A percentile compares a stretch with the other conserved stretches of the same genome.
These are phyloP conservation scores for Spea bombifrons DNA, from an alignment of 2,113 vertebrate species.

Conservation along the genomic window DNA sequence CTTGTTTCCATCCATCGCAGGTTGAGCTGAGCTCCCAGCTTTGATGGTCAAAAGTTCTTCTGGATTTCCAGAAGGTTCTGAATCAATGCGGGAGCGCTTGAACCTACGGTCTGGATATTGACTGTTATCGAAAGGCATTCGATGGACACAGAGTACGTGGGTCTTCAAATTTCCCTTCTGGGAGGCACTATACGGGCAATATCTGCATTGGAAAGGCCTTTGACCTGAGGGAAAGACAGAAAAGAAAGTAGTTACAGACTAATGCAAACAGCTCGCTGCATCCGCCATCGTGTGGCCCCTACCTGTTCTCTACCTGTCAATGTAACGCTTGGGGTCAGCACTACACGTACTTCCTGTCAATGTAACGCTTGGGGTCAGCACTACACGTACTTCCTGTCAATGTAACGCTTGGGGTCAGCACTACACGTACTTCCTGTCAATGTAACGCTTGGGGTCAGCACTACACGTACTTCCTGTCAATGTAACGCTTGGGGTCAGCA, in stretches of 20 bases:
- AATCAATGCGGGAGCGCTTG: constrained; percentile 82
- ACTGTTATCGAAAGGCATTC: constrained; percentile 96
- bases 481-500: too few relatives aligned
- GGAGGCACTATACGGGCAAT: constrained; percentile 90
- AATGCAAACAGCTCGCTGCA: too few relatives aligned
- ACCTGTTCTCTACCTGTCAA: too few relatives aligned
- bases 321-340: too few relatives aligned
- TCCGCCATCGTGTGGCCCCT: too few relatives aligned
- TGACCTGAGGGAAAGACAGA: constrained; percentile 70
- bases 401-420: too few relatives aligned
- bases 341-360: too few relatives aligned
- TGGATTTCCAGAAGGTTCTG: constrained; percentile 63
- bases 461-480: too few relatives aligned
- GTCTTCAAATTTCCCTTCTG: constrained; percentile 98
- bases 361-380: too few relatives aligned
- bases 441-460: too few relatives aligned
- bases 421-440: too few relatives aligned
- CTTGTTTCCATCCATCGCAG: constrained; percentile 57
- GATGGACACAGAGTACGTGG: constrained; percentile 90
- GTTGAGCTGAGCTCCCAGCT: constrained; percentile 58
- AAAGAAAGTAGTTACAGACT: neutral
- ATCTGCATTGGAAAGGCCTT: constrained; percentile 86
- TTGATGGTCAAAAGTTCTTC: constrained; percentile 66
- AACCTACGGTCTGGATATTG: constrained; percentile 91
- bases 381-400: too few relatives aligned